Conservation (phyloP, 2,797 vertebrate genomes). For the Halcyon badia region DNA sequence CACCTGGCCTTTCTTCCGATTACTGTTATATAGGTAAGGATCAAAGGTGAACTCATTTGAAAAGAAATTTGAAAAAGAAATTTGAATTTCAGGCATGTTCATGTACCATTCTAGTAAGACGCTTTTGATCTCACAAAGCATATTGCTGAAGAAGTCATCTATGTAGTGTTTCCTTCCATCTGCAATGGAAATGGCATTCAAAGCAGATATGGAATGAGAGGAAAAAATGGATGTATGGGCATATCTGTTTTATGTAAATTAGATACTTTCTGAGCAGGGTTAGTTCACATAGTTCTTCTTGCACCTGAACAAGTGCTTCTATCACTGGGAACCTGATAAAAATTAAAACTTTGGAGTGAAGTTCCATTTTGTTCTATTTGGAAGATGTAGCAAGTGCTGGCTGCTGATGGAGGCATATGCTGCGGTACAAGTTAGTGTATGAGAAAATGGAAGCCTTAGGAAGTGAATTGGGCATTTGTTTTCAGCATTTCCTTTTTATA, state of each 20-base stretch:
- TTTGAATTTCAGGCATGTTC: not conserved
- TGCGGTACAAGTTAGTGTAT: not conserved
- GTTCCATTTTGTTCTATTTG: not conserved
- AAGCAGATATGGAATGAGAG: not conserved
- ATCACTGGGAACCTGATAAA: not conserved
- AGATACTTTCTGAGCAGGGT: not conserved
- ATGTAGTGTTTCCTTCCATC: not conserved
- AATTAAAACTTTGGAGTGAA: not conserved
- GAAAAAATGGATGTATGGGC: not conserved
- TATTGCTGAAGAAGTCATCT: not conserved
- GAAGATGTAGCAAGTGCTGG: not conserved
- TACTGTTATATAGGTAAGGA: not conserved
- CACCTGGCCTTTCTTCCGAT: not conserved
- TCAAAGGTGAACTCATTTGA: not conserved
- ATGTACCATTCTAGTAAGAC: not conserved
- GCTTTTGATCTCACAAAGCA: not conserved
- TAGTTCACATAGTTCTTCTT: not conserved
- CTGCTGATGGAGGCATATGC: not conserved
- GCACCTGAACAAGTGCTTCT: not conserved
- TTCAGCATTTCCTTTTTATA: not conserved
- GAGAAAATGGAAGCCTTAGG: not conserved
- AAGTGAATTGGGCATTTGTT: not conserved
- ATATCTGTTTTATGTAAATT: not conserved
- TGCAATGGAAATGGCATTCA: not conserved
- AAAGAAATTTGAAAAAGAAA: not conserved